These are phyloP conservation scores for Cyanoderma ruficeps DNA, from an alignment of 2,113 vertebrate species.

Conservation along the genomic window DNA sequence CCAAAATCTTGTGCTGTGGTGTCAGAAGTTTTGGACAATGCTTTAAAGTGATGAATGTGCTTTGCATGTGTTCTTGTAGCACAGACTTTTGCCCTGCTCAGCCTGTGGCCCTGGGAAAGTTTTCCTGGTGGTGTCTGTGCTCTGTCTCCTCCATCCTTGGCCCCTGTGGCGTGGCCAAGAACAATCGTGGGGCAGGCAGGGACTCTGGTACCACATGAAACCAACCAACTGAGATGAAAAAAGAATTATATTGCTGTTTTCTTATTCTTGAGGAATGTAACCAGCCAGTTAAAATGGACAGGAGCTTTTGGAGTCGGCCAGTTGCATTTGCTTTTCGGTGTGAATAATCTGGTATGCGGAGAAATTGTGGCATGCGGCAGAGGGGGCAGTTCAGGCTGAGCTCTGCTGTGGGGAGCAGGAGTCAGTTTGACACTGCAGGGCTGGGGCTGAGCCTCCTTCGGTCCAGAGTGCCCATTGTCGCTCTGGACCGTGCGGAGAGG, in stretches of 20 bases:
- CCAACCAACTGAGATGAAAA: neutral
- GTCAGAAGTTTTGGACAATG: neutral
- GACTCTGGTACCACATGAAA: neutral
- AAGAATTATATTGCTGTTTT: neutral
- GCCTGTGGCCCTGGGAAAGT: neutral
- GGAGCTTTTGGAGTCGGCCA: neutral
- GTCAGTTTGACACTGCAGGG: neutral
- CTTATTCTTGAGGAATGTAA: neutral
- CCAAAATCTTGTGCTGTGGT: neutral
- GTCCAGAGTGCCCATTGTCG: neutral
- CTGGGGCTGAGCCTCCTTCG: neutral
- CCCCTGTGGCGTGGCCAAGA: rapidly evolving
- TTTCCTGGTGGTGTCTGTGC: neutral
- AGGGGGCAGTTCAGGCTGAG: neutral
- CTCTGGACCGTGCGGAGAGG: neutral
- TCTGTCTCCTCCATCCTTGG: neutral
- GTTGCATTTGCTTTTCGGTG: neutral
- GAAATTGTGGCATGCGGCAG: neutral
- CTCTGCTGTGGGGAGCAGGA: neutral
- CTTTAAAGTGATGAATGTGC: neutral
- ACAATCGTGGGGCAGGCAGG: neutral
- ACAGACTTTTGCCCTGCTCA: neutral
- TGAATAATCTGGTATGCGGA: neutral
- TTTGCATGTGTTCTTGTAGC: neutral
- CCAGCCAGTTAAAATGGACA: neutral